Evolutionary conservation across 1,140 invertebrate genomes (phyloP).

Genomic region (Archegozetes longisetosus): DNA sequence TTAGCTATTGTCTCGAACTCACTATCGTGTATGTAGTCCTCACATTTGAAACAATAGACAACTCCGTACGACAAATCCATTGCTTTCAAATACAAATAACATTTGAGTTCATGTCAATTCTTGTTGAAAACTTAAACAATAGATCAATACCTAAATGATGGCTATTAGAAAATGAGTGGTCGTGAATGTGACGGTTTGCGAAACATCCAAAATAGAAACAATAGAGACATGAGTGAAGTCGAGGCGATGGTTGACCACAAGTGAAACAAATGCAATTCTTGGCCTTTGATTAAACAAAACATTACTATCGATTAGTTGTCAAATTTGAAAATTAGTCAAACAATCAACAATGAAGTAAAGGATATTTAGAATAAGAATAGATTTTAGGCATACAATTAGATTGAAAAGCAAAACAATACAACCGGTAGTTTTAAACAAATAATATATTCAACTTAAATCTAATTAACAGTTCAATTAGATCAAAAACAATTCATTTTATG

Average conservation of each 20-base stretch:
- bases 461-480: too few relatives aligned
- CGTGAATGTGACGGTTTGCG: conserved; percentile 56
- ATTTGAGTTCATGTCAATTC: not conserved
- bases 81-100: conserved; percentile 31
- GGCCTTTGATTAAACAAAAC: conserved; percentile 44
- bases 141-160: conserved; percentile 47
- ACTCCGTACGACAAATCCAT: conserved; percentile 75
- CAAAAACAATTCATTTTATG: too few relatives aligned
- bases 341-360: too few relatives aligned
- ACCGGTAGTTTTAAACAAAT: too few relatives aligned
- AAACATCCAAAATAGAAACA: conserved; percentile 86
- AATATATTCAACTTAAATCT: too few relatives aligned
- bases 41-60: conserved; percentile 76
- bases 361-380: too few relatives aligned
- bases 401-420: too few relatives aligned
- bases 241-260: conserved; percentile 44
- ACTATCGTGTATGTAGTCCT: conserved; percentile 78
- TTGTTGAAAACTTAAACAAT: conserved; percentile 2
- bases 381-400: too few relatives aligned
- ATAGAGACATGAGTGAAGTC: conserved; percentile 71
- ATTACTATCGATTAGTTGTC: not conserved
- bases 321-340: not conserved
- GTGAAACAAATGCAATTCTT: conserved; percentile 55
- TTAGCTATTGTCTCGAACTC: conserved; percentile 42
- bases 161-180: conserved; percentile 59